Evolutionary conservation across 2,113 vertebrate species (phyloP), one percentile per base, ranked within the genome.

Genomic region (Ictalurus punctatus): DNA sequence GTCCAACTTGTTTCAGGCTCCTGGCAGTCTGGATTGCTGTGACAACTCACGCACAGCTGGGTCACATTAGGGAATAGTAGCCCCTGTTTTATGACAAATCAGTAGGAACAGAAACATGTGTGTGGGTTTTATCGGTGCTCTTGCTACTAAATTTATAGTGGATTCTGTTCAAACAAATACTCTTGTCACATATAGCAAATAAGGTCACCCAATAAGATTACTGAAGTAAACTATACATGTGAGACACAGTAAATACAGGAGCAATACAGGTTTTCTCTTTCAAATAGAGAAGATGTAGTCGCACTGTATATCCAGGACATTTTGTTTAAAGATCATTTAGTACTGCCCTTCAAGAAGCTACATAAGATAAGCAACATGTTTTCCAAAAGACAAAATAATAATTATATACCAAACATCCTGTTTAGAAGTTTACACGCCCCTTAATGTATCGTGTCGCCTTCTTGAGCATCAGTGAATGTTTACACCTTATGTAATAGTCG

Each of bases 11-110:
- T 7, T 37, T 90, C 82, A 90, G 92, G 88, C 86, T 92, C 89
- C 91, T 91, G 87, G 88, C 83, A 90, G 91, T 92, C 91, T 88
- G 85, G 78, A 92, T 93, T 91, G 93, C 92, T 90, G 67, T 87
- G 87, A 91, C 92, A 93, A 93, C 92, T 74, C 61, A 71, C 63
- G 69, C 89, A 87, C 86, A 93, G 90, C 89, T 93, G 91, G 84
- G 52, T 86, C 65, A 86, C 88, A 91, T 93, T 92, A 91, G 84
- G 40, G 82, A 91, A 90, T 44, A 76, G 81, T 81, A 82, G 89
- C 83, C 69, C 86, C 54, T 27, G n/a, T 56, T 90, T 86, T 86
- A 90, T 92, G 81, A 83, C 85, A 90, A 69, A 86, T 91, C 58
- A 88, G 86, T 61, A 74, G 79, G 56, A 83, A 83, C 16, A 52